A percentile compares a stretch with the other conserved stretches of the same genome.
phyloP scores from a whole-genome alignment of 92 coral and sea anemone genomes.

The Zoanthus sansibaricus region DNA sequence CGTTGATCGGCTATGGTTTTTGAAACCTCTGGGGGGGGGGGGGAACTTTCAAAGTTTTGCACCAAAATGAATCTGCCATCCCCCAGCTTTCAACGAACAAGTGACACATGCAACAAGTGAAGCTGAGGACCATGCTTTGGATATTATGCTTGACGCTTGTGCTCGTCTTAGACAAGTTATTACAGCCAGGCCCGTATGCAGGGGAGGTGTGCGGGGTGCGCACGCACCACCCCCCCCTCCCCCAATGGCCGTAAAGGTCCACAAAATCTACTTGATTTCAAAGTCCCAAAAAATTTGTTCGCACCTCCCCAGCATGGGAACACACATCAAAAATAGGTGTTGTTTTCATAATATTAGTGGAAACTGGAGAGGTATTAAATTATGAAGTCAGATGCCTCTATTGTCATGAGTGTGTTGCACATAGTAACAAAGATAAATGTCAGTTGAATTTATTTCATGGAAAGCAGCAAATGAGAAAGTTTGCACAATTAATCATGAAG shows the following conservation, averaged over 20 bases:
- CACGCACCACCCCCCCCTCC: too few species aligned
- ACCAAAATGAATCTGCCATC: conserved; percentile 16
- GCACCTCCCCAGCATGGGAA: too few species aligned
- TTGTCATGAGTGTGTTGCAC: conserved; percentile 58
- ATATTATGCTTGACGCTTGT: conserved; percentile 9
- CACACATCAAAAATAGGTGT: conserved; percentile 63
- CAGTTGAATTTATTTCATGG: conserved; percentile 43
- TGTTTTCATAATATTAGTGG: conserved; percentile 33
- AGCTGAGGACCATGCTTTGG: background rate
- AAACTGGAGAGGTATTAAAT: conserved; percentile 62
- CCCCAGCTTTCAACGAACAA: conserved; percentile 9
- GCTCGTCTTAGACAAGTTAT: conserved; percentile 25
- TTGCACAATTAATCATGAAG: conserved; percentile 52
- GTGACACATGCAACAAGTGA: background rate
- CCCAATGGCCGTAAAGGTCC: conserved; percentile 43
- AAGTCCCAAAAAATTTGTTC: too few species aligned
- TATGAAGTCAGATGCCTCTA: conserved; percentile 44
- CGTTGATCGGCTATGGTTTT: background rate
- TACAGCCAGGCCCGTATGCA: too few species aligned
- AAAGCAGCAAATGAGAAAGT: conserved; percentile 37
- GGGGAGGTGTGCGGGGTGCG: too few species aligned
- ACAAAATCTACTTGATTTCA: too few species aligned
- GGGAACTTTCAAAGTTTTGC: conserved; percentile 8
- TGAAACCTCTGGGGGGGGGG: conserved; percentile 14
- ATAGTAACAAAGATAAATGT: conserved; percentile 22